A percentile compares a stretch with the other conserved stretches of the same genome.
Conservation (phyloP, 1,140 invertebrate species). For the Bombus waltoni region DNA sequence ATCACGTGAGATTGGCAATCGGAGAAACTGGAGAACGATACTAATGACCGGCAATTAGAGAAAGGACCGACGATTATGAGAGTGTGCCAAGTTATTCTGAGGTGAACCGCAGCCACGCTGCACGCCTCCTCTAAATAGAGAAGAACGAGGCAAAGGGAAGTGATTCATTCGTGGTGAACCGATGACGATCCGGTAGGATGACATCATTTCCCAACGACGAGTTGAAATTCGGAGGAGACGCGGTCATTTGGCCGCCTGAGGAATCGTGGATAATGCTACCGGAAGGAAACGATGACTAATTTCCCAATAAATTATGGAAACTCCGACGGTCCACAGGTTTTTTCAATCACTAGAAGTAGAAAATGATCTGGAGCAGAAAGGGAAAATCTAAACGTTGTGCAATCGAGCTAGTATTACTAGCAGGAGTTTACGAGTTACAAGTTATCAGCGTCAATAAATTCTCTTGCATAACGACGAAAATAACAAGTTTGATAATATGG, state of each 20-base stretch:
- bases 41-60: not conserved
- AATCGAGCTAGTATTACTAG: too few species aligned
- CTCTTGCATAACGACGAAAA: too few species aligned
- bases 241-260: not conserved
- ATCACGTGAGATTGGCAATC: not conserved
- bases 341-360: not conserved
- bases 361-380: not conserved
- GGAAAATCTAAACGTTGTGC: too few species aligned
- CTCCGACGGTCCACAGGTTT: rapidly evolving
- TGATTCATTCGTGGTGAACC: constrained; percentile 58
- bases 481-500: too few species aligned
- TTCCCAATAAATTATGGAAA: not conserved
- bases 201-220: constrained; percentile 52
- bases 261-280: not conserved
- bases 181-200: constrained; percentile 42
- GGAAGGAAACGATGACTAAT: not conserved
- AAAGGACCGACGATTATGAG: not conserved
- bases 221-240: constrained; percentile 49
- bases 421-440: too few species aligned
- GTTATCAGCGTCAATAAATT: too few species aligned
- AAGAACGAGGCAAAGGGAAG: constrained; percentile 46
- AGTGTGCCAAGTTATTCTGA: constrained; percentile 3
- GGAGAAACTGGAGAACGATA: not conserved
- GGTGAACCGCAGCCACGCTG: constrained; percentile 15
- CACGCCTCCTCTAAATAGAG: constrained; percentile 21